phyloP scores from a whole-genome alignment of 2,888 invertebrate genomes.

The Platycnemis pennipes region DNA sequence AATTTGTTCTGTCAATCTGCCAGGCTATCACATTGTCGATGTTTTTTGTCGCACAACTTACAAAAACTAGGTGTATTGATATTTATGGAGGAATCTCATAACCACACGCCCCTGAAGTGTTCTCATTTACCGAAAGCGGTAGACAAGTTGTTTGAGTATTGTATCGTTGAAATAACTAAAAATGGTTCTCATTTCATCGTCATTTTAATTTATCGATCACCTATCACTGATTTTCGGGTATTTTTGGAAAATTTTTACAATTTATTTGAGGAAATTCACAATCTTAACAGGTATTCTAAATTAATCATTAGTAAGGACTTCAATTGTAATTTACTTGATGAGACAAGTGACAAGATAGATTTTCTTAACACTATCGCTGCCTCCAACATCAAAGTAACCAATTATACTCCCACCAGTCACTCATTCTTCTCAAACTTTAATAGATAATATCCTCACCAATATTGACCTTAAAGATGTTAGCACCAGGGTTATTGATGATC shows the following conservation, averaged over 20 bases:
- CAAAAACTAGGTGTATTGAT: neutral
- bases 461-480: neutral
- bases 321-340: neutral
- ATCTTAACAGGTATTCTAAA: neutral
- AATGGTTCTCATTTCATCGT: neutral
- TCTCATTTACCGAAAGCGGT: neutral
- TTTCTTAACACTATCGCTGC: neutral
- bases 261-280: neutral
- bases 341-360: neutral
- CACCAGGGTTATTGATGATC: neutral
- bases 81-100: neutral
- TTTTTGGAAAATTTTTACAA: neutral
- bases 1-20: neutral
- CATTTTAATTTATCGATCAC: neutral
- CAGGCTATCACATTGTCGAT: neutral
- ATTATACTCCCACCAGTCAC: neutral
- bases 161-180: neutral
- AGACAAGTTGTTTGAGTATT: neutral
- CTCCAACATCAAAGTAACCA: neutral
- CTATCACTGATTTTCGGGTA: neutral
- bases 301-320: neutral
- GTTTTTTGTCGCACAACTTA: neutral
- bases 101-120: neutral
- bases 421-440: slow-evolving; percentile 43
- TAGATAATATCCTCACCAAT: slow-evolving; percentile 23